Base-by-base conservation (phyloP, 1,140 invertebrate genomes). In the Heterodera schachtii region DNA sequence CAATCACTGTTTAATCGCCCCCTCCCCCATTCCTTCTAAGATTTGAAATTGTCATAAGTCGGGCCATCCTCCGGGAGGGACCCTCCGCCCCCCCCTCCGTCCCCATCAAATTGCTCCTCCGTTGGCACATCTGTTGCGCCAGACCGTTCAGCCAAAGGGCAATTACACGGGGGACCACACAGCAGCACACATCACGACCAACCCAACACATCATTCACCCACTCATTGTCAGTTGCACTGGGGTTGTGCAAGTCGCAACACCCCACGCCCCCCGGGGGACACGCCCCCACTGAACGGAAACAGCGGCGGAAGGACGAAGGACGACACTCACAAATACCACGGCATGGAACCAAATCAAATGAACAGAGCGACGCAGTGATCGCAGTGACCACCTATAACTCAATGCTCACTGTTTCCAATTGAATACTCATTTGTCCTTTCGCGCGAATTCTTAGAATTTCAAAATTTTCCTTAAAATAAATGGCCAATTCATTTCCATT, bases 21-120 rank as follows among this genome's bases (percentile, higher is more conserved):
- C 49, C 49, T 64, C 57, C 57, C 19, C 16, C 57, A 64, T 64
- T 64, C 6, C n/a, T 19, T 5, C 57, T 11, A 64, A 64, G 57
- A 64, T 64, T 64, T 64, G 57, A 64, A 52, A 64, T 64, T 64
- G 57, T 64, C 57, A 19, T 64, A 64, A 64, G 57, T 64, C 57
- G 57, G 57, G 57, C 57, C 57, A 64, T 64, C 57, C 57, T 64
- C 57, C 57, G 57, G 57, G 57, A 19, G 11, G 57, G 57, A 64
- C 57, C 13, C 13, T 3, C 16, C 11, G 13, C 57, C 57, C 57
- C 11, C 57, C 8, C 57, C 57, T 5, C 11, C 16, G 13, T 19
- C 11, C 57, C 57, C 13, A 19, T 64, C 57, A 64, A 64, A 64
- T 19, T 64, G 13, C 13, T 64, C 13, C 57, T 64, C 57, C 57